Evolutionary conservation across 2,888 invertebrate species (phyloP).

Genomic region (Andrena hattorfiana): DNA sequence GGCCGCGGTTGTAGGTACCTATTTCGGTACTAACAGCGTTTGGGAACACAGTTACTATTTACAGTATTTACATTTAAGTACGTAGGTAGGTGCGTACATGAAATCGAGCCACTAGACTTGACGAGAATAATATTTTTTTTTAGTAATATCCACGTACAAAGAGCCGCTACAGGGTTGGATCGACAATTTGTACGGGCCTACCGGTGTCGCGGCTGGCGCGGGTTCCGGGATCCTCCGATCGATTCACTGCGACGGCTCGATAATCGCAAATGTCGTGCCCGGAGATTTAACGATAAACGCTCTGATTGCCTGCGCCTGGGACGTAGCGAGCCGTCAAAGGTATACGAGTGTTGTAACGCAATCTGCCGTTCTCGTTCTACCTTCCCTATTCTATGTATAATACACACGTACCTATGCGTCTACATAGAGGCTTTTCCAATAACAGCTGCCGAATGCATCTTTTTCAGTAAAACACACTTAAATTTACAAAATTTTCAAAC

Average conservation of each 20-base stretch:
- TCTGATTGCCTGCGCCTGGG: constrained; percentile 92
- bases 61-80: too few relatives aligned
- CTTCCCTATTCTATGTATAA: too few relatives aligned
- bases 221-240: constrained; percentile 92
- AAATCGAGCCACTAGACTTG: neutral
- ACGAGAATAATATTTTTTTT: constrained; percentile 48
- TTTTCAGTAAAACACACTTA: too few relatives aligned
- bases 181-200: constrained; percentile 96
- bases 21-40: too few relatives aligned
- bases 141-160: constrained; percentile 89
- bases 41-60: too few relatives aligned
- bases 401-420: too few relatives aligned
- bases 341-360: constrained; percentile 30
- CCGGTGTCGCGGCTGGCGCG: constrained; percentile 90
- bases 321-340: constrained; percentile 86
- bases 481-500: too few relatives aligned
- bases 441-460: too few relatives aligned
- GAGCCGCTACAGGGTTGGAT: constrained; percentile 95
- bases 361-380: too few relatives aligned
- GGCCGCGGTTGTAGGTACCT: too few relatives aligned
- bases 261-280: constrained; percentile 93
- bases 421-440: neutral
- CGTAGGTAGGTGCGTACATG: neutral
- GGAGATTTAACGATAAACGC: constrained; percentile 94
- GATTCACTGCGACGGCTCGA: constrained; percentile 89